Evolutionary conservation across 37 sponge, comb jelly and placozoan genomes (phyloP), one percentile per base, ranked within the genome.

Genomic region (Ephydatia muelleri): DNA sequence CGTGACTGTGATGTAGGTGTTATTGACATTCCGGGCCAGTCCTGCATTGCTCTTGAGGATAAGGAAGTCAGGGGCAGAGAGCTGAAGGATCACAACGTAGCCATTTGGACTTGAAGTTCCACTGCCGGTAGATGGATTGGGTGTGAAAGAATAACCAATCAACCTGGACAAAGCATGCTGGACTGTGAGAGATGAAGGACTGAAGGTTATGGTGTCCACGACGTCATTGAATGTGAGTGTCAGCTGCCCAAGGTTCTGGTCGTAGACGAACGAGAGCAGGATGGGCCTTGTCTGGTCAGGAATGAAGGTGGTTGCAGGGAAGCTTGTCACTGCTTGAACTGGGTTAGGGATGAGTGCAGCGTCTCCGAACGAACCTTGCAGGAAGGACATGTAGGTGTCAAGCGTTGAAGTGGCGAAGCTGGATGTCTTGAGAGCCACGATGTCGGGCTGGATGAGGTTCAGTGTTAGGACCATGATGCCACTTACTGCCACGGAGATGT

Each of bases 161-260:
- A 40, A 79, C 43, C 93, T 79, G 3, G 34, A 68, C 26, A 22
- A 43, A 29, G 34, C 78, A 70, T 92, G 92, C 67, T 97, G 97
- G 27, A 97, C 79, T 26, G 97, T 97, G 57, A 97, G 80, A 1
- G 97, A 80, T 68, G 88, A 70, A 26, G 97, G 83, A 80, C 90
- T 76, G 70, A 97, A 86, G 49, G 97, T 88, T 0, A 27, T 13
- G 2, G 95, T 22, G 34, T 77, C 31, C 0, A 97, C 90, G 22
- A 97, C 97, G 88, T 97, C 97, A 87, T 79, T 90, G 83, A 97
- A 97, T 5, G 95, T 88, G 76, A 97, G 88, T 19, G 73, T 82
- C 39, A 97, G 78, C 23, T 39, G 47, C 21, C 97, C 97, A 0
- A 85, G 31, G 43, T 88, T 78, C 66, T 94, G 89, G 80, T 97